Base-by-base conservation (phyloP, 2,113 vertebrate genomes). In the Alaudala cheleensis region DNA sequence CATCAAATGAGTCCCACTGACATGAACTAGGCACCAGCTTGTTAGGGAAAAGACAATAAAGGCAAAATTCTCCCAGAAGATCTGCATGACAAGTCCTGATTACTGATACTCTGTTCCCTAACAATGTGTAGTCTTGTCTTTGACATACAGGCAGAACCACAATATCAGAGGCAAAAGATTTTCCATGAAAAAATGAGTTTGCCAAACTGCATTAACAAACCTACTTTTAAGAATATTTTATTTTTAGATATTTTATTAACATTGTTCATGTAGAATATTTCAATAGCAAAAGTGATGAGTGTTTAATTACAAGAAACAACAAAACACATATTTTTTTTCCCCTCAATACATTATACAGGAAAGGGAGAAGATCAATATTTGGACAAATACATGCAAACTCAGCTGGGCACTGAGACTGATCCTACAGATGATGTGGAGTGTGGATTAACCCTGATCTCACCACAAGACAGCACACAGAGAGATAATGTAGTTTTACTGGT, bases 1-100 rank as follows among this genome's bases (percentile, higher is more conserved):
- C 49, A 94, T 94, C 92, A 97, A 92, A 81, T 88, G 61, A 93
- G 42, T 92, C 47, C 31, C 47, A 53, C 70, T 91, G 92, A 95
- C 91, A 67, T 7, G 86, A 93, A 76, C 74, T 19, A 80, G 53
- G 67, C 53, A 86, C 44, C 56, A 81, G 81, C 82, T 96, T 95
- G 90, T 96, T 94, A 94, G 47, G 31, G 45, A 80, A 76, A 56
- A 61, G 64, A 92, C 44, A 88, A 81, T 73, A 90, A 92, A 87
- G 64, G 57, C n/a, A 89, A 77, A 80, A 64, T 44, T 79, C 51
- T 91, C 66, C 47, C 31, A 49, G 77, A 16, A 95, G 91, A 97
- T 94, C 66, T 80, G 31, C 60, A 34, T 61, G 81, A 86, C 86
- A 93, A 78, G 56, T 86, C 64, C 66, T 81, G 56, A 86, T 83